These are phyloP conservation scores for Procambarus clarkii DNA, from an alignment of 1,140 invertebrate genomes.

Conservation along the genomic window DNA sequence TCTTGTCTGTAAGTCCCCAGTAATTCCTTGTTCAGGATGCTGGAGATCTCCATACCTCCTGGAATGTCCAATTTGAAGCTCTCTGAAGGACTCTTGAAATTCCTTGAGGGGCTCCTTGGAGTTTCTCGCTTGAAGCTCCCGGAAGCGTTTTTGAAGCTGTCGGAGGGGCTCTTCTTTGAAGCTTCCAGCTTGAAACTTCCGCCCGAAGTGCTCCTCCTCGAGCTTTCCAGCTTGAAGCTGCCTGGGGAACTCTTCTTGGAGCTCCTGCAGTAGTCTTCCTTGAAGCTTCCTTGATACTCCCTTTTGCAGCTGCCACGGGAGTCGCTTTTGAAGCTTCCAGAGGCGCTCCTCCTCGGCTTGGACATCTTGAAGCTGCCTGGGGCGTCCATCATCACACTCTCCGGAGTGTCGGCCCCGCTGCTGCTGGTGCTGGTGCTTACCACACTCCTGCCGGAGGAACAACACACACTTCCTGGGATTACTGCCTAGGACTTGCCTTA, in stretches of 20 bases:
- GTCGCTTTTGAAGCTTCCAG: not conserved
- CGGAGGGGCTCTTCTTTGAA: slow-evolving; percentile 11
- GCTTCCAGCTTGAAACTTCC: slow-evolving; percentile 22
- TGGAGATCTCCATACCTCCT: not conserved
- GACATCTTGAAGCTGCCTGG: slow-evolving; percentile 12
- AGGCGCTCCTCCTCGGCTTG: slow-evolving; percentile 23
- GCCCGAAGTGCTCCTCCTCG: slow-evolving; percentile 21
- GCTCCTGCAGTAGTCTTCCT: not conserved
- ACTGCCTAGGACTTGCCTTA: not conserved
- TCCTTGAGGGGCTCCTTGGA: slow-evolving; percentile 34
- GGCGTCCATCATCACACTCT: not conserved
- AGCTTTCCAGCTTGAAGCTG: slow-evolving; percentile 17
- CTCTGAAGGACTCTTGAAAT: slow-evolving; percentile 20
- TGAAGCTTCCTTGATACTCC: slow-evolving; percentile 15
- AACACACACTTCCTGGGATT: not conserved
- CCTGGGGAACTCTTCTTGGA: slow-evolving; percentile 12
- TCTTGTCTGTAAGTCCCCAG: slow-evolving; percentile 23
- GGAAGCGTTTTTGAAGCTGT: not conserved
- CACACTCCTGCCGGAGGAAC: slow-evolving; percentile 25
- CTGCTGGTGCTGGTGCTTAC: slow-evolving; percentile 44
- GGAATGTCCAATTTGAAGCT: slow-evolving; percentile 27
- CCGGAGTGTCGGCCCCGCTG: slow-evolving; percentile 29
- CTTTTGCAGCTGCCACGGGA: not conserved
- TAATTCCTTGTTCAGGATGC: not conserved
- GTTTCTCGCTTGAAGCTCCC: slow-evolving; percentile 25